Evolutionary conservation across 2,888 invertebrate species (phyloP).

Genomic region (Rhodophaea formosa): DNA sequence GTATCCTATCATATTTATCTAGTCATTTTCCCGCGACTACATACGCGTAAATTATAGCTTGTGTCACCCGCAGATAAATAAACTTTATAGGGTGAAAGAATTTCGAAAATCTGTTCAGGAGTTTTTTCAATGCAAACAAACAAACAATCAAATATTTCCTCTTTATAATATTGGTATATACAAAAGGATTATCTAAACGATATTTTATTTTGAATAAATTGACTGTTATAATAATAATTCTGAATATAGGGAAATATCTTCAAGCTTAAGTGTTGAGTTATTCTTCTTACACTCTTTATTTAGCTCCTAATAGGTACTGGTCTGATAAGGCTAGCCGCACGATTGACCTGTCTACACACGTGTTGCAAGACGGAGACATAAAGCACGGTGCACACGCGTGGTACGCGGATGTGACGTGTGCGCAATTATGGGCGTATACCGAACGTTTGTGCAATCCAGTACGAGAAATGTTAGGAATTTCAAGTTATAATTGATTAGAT

Average conservation of each 20-base stretch:
- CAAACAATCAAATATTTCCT: too few species aligned
- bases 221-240: too few species aligned
- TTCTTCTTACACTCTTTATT: background rate
- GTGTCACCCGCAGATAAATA: too few species aligned
- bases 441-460: constrained; percentile 8
- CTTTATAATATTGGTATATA: too few species aligned
- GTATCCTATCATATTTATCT: too few species aligned
- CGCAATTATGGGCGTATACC: constrained; percentile 9
- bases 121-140: too few species aligned
- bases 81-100: too few species aligned
- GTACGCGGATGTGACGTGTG: constrained; percentile 14
- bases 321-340: constrained; percentile 39
- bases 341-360: constrained; percentile 59
- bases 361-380: constrained; percentile 40
- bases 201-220: too few species aligned
- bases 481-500: background rate
- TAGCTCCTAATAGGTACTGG: background rate
- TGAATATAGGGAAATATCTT: background rate
- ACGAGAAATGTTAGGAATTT: background rate
- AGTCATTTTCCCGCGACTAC: too few species aligned
- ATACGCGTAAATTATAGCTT: too few species aligned
- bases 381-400: constrained; percentile 35
- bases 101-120: too few species aligned
- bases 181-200: too few species aligned
- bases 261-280: background rate